phyloP scores from a whole-genome alignment of 2,888 invertebrate genomes.

The Harmothoe impar region DNA sequence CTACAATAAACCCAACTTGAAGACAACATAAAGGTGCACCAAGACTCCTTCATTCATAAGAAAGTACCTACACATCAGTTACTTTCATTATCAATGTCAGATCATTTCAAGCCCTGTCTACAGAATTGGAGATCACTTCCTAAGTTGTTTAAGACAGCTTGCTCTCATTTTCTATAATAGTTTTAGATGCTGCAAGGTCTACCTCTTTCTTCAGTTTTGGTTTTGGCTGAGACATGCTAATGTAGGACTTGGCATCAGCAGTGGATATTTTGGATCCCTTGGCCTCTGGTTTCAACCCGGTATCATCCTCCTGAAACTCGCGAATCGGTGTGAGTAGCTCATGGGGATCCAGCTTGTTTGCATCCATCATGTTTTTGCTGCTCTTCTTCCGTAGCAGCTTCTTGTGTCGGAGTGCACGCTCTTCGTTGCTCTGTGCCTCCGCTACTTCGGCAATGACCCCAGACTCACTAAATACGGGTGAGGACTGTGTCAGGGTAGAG shows the following conservation, averaged over 20 bases:
- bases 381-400: constrained; percentile 17
- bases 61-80: too few species aligned
- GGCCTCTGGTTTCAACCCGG: not conserved
- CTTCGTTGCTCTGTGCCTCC: constrained; percentile 67
- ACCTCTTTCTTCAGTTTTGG: constrained; percentile 18
- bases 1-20: too few species aligned
- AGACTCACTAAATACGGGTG: not conserved
- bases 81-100: too few species aligned
- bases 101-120: too few species aligned
- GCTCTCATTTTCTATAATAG: too few species aligned
- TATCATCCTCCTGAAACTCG: constrained; percentile 69
- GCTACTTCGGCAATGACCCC: constrained; percentile 71
- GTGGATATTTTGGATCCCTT: constrained; percentile 46
- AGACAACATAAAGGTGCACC: too few species aligned
- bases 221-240: not conserved
- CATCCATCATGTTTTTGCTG: constrained; percentile 66
- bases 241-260: constrained; percentile 28
- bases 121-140: too few species aligned
- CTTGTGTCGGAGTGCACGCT: constrained; percentile 15
- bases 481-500: not conserved
- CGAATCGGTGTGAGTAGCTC: constrained; percentile 77
- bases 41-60: too few species aligned
- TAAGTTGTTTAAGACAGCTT: too few species aligned
- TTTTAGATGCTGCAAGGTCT: not conserved
- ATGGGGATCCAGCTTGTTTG: constrained; percentile 72